phyloP scores from a whole-genome alignment of 2,888 invertebrate species.

The Tetanocera ferruginea region DNA sequence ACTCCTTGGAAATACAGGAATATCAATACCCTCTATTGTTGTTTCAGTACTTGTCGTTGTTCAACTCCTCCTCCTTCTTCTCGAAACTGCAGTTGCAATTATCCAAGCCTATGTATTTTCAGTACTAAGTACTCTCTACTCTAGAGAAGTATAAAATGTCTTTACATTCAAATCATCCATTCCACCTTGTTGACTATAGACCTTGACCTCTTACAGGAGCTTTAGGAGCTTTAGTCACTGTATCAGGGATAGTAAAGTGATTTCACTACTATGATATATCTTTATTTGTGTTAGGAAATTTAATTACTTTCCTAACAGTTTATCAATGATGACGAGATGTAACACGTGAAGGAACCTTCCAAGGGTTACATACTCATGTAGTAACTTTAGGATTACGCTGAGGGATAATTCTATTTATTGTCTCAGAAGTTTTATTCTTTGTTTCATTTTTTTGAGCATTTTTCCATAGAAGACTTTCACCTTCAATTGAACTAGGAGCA shows the following conservation, averaged over 20 bases:
- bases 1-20: not conserved
- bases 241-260: slow-evolving; percentile 75
- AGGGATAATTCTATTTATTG: slow-evolving; percentile 64
- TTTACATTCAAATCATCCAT: too few relatives aligned
- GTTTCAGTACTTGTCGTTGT: too few relatives aligned
- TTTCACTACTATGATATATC: slow-evolving; percentile 73
- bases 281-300: slow-evolving; percentile 71
- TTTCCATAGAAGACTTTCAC: too few relatives aligned
- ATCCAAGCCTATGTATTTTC: slow-evolving; percentile 69
- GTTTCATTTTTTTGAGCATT: too few relatives aligned
- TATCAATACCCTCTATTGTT: too few relatives aligned
- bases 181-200: too few relatives aligned
- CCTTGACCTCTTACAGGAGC: slow-evolving; percentile 77
- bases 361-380: slow-evolving; percentile 70
- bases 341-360: too few relatives aligned
- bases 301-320: slow-evolving; percentile 59
- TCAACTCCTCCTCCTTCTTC: not conserved
- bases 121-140: too few relatives aligned
- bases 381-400: slow-evolving; percentile 79
- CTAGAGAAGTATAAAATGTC: too few relatives aligned
- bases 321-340: too few relatives aligned
- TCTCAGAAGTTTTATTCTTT: too few relatives aligned
- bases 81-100: not conserved
- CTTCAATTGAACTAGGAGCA: too few relatives aligned
- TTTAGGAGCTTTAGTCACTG: slow-evolving; percentile 73